Conservation (phyloP, 2,113 vertebrate genomes). For the Nerophis ophidion region DNA sequence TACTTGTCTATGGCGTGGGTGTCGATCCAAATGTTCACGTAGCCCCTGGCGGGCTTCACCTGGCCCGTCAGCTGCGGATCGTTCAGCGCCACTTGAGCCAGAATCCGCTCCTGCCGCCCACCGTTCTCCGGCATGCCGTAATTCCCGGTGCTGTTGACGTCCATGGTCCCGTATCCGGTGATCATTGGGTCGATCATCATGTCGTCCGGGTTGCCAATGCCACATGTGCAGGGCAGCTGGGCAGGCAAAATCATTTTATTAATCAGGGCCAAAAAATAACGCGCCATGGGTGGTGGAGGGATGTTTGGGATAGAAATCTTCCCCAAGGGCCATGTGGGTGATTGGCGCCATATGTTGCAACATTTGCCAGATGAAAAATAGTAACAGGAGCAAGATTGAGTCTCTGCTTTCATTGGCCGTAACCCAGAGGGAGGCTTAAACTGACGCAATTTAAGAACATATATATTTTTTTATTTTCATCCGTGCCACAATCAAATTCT, state of each 20-base stretch:
- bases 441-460: slow-evolving; percentile 29
- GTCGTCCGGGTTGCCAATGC: slow-evolving; percentile 76
- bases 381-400: slow-evolving; percentile 31
- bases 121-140: slow-evolving; percentile 79
- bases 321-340: slow-evolving; percentile 48
- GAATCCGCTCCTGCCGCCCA: slow-evolving; percentile 82
- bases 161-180: slow-evolving; percentile 80
- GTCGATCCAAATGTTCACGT: slow-evolving; percentile 92
- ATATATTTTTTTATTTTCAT: slow-evolving; percentile 10
- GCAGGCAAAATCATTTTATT: neutral
- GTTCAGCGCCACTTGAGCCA: slow-evolving; percentile 82
- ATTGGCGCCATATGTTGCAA: slow-evolving; percentile 61
- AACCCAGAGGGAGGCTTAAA: slow-evolving; percentile 6
- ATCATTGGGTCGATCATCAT: slow-evolving; percentile 80
- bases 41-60: slow-evolving; percentile 77
- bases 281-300: slow-evolving; percentile 36
- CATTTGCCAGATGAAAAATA: slow-evolving; percentile 61
- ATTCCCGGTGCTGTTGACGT: slow-evolving; percentile 77
- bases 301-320: slow-evolving; percentile 49
- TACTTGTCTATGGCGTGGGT: slow-evolving; percentile 98
- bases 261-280: slow-evolving; percentile 22
- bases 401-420: slow-evolving; percentile 8
- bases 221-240: slow-evolving; percentile 86
- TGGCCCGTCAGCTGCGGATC: slow-evolving; percentile 75
- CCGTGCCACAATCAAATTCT: neutral